Conservation (phyloP, 2,888 invertebrate genomes). For the Marronus borbonicus region DNA sequence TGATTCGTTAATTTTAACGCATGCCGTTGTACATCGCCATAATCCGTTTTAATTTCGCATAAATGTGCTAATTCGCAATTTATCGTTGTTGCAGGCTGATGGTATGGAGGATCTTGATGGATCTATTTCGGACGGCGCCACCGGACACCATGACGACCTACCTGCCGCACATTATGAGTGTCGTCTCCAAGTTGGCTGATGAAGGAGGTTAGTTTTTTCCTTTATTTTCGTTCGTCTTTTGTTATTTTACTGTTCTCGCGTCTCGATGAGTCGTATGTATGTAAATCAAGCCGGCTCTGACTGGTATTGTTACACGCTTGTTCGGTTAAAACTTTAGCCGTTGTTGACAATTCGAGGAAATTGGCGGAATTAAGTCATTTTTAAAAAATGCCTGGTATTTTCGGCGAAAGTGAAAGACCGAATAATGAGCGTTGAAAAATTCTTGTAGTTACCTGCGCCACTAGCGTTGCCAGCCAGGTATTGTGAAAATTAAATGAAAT, state of each 20-base stretch:
- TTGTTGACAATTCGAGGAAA: slow-evolving; percentile 14
- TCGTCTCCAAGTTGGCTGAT: slow-evolving; percentile 70
- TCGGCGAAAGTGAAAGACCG: neutral
- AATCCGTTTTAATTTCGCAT: neutral
- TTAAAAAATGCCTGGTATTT: slow-evolving; percentile 31
- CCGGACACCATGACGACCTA: slow-evolving; percentile 66
- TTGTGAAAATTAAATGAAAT: too few relatives aligned
- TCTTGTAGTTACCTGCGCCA: neutral
- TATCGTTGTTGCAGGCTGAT: slow-evolving; percentile 73
- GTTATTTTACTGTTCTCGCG: neutral
- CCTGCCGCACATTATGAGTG: slow-evolving; percentile 70
- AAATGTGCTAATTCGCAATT: too few relatives aligned
- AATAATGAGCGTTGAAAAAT: slow-evolving; percentile 1
- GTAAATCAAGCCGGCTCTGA: neutral
- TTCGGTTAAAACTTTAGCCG: neutral
- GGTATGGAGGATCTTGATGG: slow-evolving; percentile 74
- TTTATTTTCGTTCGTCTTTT: neutral
- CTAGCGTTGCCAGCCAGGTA: too few relatives aligned
- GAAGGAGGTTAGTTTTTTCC: slow-evolving; percentile 69
- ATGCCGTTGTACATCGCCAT: slow-evolving; percentile 4
- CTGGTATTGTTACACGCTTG: neutral
- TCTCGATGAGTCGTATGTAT: neutral
- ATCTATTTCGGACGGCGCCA: slow-evolving; percentile 72
- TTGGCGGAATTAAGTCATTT: slow-evolving; percentile 20
- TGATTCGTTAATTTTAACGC: neutral